Conservation (phyloP, 2,888 invertebrate genomes). For the Latrodectus elegans region DNA sequence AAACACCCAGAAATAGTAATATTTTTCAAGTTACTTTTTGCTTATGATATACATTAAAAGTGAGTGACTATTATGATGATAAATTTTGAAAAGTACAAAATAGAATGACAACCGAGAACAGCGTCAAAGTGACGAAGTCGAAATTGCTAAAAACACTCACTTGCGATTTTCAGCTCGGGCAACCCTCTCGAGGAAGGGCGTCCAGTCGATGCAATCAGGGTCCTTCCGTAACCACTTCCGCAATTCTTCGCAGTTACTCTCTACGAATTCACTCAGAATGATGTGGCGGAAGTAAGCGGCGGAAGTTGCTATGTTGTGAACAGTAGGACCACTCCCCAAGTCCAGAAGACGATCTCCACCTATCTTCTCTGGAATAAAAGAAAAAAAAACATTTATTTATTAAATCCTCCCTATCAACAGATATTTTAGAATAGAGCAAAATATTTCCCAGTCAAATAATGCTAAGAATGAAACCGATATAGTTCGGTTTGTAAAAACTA, state of each 20-base stretch:
- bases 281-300: conserved; percentile 31
- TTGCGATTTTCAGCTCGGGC: conserved; percentile 26
- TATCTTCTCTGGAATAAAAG: conserved; percentile 7
- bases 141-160: not conserved
- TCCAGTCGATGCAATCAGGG: conserved; percentile 33
- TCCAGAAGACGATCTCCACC: conserved; percentile 36
- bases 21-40: too few relatives aligned
- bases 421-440: too few relatives aligned
- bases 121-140: not conserved
- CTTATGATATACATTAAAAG: too few relatives aligned
- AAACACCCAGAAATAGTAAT: too few relatives aligned
- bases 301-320: conserved; percentile 48
- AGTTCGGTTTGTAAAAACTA: too few relatives aligned
- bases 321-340: conserved; percentile 43
- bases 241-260: conserved; percentile 37
- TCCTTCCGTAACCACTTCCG: conserved; percentile 39
- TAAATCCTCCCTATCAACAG: too few relatives aligned
- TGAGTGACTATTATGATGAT: too few relatives aligned
- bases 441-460: too few relatives aligned
- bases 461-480: too few relatives aligned
- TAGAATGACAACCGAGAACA: too few relatives aligned
- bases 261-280: conserved; percentile 46
- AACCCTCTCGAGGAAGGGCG: conserved; percentile 23
- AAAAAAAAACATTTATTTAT: too few relatives aligned
- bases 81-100: too few relatives aligned